These are phyloP conservation scores for Psittacula derbiana DNA, from an alignment of 2,797 vertebrate species.

Conservation along the genomic window DNA sequence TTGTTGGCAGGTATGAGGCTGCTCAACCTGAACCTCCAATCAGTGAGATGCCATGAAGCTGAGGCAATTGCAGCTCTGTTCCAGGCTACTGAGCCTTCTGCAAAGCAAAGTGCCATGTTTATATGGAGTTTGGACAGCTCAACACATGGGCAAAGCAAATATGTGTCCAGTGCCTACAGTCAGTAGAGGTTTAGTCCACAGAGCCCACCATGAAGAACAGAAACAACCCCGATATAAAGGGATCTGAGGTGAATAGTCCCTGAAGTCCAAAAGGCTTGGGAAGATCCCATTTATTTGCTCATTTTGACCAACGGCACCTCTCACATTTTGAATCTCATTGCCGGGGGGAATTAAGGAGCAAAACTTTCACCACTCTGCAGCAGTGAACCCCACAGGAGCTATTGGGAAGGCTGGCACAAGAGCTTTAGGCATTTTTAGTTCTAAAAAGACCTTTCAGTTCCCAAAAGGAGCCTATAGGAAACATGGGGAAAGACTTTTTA, in stretches of 20 bases:
- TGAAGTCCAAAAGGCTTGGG: not conserved
- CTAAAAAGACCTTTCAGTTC: not conserved
- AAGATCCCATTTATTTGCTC: not conserved
- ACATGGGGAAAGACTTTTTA: not conserved
- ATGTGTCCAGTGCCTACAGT: not conserved
- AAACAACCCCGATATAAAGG: rapidly evolving
- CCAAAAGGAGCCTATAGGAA: not conserved
- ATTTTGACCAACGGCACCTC: not conserved
- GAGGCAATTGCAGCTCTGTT: not conserved
- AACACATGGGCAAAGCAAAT: not conserved
- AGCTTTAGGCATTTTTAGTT: not conserved
- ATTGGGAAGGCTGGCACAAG: not conserved
- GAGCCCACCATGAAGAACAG: not conserved
- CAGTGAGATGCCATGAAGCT: not conserved
- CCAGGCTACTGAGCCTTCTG: conserved; percentile 15
- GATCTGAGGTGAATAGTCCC: not conserved
- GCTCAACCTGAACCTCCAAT: not conserved
- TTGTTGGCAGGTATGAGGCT: not conserved
- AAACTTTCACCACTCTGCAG: not conserved
- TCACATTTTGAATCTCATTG: not conserved
- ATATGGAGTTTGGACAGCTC: not conserved
- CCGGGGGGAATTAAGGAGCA: not conserved
- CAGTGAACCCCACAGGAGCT: not conserved
- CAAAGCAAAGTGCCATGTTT: not conserved
- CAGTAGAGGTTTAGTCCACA: not conserved